Base-by-base conservation (phyloP, 2,113 vertebrate genomes). In the Ceyx melanurus region DNA sequence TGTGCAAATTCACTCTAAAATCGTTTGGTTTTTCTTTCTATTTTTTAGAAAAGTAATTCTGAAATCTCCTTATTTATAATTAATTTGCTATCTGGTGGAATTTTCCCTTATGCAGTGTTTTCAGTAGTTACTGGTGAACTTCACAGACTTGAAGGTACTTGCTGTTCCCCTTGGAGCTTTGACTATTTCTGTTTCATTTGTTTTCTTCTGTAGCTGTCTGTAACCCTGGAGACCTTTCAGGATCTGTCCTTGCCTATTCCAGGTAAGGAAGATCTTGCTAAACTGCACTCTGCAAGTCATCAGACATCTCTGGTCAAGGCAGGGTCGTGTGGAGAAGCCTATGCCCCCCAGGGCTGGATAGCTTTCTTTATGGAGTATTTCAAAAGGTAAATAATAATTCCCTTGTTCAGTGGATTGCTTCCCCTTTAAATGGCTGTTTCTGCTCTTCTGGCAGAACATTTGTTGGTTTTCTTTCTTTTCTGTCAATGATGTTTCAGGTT, bases 231-330 rank as follows among this genome's bases (percentile, higher is more conserved):
- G 98, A 99, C 99, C 96, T 99, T 99, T 98, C 99, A 99, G 97
- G 99, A 99, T 97, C 98, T 99, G 86, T 99, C 99, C 58, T 97
- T 99, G 97, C 99, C 99, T 88, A 99, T 99, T 96, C 99, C 99
- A 19, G 99, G 99, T 68, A 99, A 99, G 96, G 99, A 99, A 96
- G 99, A 99, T 97, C 98, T 99, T 92, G 99, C 99, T 83, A 99
- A 99, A 96, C 98, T 99, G 67, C 99, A 99, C 96, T 99, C 99
- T 9, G 98, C 99, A 35, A 99, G 98, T 86, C 99, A 99, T 96
- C 99, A 99, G 97, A 99, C 98, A 7, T 98, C 99, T 66, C 93
- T 99, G 90, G 98, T 99, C 65, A 99, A 99, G 94, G 98, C 98
- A 43, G 99, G 99, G 46, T 99, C 99, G 6, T 99, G 99, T 82